Evolutionary conservation across 2,113 vertebrate species (phyloP), one percentile per base, ranked within the genome.

Genomic region (Syrrhaptes paradoxus): DNA sequence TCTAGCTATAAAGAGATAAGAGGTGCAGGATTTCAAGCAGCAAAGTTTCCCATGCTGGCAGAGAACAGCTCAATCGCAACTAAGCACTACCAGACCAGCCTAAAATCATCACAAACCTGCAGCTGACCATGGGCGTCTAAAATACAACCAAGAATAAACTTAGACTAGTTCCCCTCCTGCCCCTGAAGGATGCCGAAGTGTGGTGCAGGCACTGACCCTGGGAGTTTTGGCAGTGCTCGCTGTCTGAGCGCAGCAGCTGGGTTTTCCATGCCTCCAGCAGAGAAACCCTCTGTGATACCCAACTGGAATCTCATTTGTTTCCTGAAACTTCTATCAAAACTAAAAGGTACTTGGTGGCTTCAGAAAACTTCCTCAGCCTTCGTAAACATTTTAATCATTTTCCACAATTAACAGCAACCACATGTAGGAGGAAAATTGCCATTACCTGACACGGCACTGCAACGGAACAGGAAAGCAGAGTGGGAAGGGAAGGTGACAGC

Each of bases 281-380:
- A 79, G 45, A 85, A 88, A 86, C 51, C 52, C 58, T 87, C 45
- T 46, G 49, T 1, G 3, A 82, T 54, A 62, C 4, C 11, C 82
- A 17, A 3, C 25, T 18, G 34, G 63, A 73, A 88, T 62, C 46
- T 76, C 36, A 43, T 55, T 82, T 70, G 32, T 58, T 83, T 77
- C 65, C 76, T 63, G 29, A 74, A 92, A 74, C 18, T 70, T 57
- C 19, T 59, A 76, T 38, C 82, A 90, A 92, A 94, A 76, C 29
- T 22, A 58, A 2, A 79, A 76, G 38, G 76, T 75, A 73, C 28
- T 66, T 36, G n/a, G 13, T 0, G 0, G 41, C 51, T 90, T 79
- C 62, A 54, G 36, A 79, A 79, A 80, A 67, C 21, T 14, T 58
- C 48, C 2, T 3, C 0, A 3, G 73, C 54, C 75, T 66, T 58